These are phyloP conservation scores for Atrichornis clamosus DNA, from an alignment of 2,113 vertebrate species.

Conservation along the genomic window DNA sequence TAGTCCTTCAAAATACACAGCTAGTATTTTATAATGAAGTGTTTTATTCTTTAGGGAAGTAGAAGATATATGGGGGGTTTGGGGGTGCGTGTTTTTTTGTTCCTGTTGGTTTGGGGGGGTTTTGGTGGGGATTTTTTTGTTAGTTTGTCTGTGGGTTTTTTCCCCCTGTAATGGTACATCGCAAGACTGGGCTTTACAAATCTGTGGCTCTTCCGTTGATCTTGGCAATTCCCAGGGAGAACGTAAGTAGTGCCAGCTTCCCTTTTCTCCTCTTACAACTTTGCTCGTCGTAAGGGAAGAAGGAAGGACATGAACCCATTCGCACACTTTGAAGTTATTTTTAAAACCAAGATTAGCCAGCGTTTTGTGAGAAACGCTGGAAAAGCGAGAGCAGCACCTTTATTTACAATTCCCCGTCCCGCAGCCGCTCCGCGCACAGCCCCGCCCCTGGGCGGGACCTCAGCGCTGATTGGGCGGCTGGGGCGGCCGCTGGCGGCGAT, in stretches of 20 bases:
- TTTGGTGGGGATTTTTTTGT: neutral
- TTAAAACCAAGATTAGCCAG: neutral
- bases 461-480: neutral
- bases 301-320: neutral
- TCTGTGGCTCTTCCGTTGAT: neutral
- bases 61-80: neutral
- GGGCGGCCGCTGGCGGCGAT: neutral
- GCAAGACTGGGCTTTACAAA: neutral
- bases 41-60: neutral
- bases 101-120: neutral
- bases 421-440: neutral
- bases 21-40: neutral
- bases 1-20: neutral
- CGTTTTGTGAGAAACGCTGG: neutral
- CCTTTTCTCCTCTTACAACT: neutral
- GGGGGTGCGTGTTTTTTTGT: neutral
- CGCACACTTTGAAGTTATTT: rapidly evolving
- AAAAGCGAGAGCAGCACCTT: rapidly evolving
- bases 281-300: neutral
- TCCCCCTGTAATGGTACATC: neutral
- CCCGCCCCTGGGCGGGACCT: neutral
- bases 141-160: neutral
- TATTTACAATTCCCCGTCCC: rapidly evolving
- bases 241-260: rapidly evolving
- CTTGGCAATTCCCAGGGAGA: neutral